phyloP scores from a whole-genome alignment of 2,113 vertebrate species.

The Poeciliopsis retropinna region DNA sequence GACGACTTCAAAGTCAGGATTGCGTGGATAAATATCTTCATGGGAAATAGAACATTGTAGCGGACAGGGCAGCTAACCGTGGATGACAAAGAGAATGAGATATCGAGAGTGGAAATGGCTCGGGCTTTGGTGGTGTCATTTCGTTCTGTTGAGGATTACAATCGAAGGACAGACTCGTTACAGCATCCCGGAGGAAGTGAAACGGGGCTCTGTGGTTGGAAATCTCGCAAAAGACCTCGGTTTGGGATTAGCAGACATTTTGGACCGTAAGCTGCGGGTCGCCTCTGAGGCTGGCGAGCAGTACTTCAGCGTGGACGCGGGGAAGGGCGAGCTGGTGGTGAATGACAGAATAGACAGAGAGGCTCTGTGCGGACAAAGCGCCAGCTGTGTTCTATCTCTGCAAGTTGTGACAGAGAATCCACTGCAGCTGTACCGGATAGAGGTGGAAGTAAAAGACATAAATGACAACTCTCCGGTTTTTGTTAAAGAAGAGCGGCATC shows the following conservation, averaged over 20 bases:
- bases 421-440: slow-evolving; percentile 77
- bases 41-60: background rate
- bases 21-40: background rate
- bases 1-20: background rate
- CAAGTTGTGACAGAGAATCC: slow-evolving; percentile 80
- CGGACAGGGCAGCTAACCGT: background rate
- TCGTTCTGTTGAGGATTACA: slow-evolving; percentile 78
- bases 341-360: slow-evolving; percentile 85
- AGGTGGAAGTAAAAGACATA: slow-evolving; percentile 82
- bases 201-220: slow-evolving; percentile 79
- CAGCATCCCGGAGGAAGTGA: slow-evolving; percentile 81
- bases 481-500: slow-evolving; percentile 44
- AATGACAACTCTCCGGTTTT: slow-evolving; percentile 85
- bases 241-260: slow-evolving; percentile 76
- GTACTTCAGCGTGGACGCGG: slow-evolving; percentile 80
- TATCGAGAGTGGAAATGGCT: slow-evolving; percentile 69
- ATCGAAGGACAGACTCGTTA: slow-evolving; percentile 75
- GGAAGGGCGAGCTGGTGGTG: slow-evolving; percentile 79
- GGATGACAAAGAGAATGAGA: slow-evolving; percentile 57
- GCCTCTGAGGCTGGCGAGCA: slow-evolving; percentile 75
- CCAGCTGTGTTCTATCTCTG: slow-evolving; percentile 76
- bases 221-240: slow-evolving; percentile 84
- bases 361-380: slow-evolving; percentile 77
- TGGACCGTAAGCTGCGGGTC: slow-evolving; percentile 76
- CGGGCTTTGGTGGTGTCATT: slow-evolving; percentile 66